Percentiles rank a stretch among this genome's conserved stretches.
Evolutionary conservation across 64 coral and sea anemone genomes (phyloP).

Genomic region (Montipora cactus): DNA sequence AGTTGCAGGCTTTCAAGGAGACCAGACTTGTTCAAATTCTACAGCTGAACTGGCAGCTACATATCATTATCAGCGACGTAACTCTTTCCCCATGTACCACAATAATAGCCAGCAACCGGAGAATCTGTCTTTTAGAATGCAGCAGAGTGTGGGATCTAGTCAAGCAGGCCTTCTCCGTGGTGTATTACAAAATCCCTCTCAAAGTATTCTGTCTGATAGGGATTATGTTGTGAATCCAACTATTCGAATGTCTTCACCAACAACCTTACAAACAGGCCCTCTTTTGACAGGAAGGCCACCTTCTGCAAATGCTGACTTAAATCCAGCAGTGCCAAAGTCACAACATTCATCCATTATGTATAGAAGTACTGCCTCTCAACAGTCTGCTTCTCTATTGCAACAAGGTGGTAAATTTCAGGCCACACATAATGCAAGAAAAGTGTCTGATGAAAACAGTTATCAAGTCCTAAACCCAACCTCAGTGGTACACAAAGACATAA

Average conservation of each 20-base stretch:
- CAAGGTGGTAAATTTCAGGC: slow-evolving; percentile 25
- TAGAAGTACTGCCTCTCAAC: slow-evolving; percentile 1
- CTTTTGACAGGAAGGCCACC: slow-evolving; percentile 53
- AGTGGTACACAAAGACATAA: slow-evolving; percentile 1
- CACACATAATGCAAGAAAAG: slow-evolving; percentile 10
- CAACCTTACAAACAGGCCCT: slow-evolving; percentile 60
- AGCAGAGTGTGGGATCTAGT: slow-evolving; percentile 51
- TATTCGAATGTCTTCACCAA: slow-evolving; percentile 3
- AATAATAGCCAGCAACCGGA: slow-evolving; percentile 68
- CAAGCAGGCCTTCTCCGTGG: slow-evolving; percentile 59
- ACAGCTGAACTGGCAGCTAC: not conserved
- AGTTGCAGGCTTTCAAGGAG: slow-evolving; percentile 24
- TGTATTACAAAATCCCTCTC: slow-evolving; percentile 42
- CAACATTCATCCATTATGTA: slow-evolving; percentile 35
- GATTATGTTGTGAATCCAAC: slow-evolving; percentile 18
- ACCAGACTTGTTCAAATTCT: slow-evolving; percentile 29
- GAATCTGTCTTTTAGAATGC: slow-evolving; percentile 57
- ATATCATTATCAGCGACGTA: slow-evolving; percentile 76
- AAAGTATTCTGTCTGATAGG: slow-evolving; percentile 14
- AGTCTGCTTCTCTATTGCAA: slow-evolving; percentile 30
- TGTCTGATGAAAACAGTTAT: not conserved
- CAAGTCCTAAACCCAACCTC: not conserved
- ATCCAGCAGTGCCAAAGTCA: not conserved
- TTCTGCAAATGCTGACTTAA: slow-evolving; percentile 31
- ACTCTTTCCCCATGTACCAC: slow-evolving; percentile 91